Base-by-base conservation (phyloP, 2,888 invertebrate species). In the Pseudococcus jackbeardsleyi region DNA sequence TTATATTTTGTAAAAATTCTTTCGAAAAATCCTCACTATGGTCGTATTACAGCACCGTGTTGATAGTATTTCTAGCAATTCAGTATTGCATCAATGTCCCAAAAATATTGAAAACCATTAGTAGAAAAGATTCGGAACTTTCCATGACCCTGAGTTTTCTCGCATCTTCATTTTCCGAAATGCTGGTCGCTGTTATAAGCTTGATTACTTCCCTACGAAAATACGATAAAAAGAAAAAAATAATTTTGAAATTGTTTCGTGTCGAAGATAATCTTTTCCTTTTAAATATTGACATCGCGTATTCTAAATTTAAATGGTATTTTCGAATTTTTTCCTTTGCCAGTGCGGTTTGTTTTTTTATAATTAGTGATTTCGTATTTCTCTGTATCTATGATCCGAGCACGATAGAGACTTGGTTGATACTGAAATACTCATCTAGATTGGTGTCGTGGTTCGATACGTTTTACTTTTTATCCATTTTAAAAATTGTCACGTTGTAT, bases 231-330 rank as follows among this genome's bases (percentile, higher is more conserved):
- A 85, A 85, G 50, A 26, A 22, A 11, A n/a, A 3, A 8, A 19
- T 59, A 0, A 59, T 59, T 17, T 7, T 11, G 8, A 33, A 54
- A n/a, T 59, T 85, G n/a, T 64, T 54, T 39, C n/a, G 64, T n/a
- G n/a, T 85, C 19, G 85, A 85, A 54, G 15, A 85, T 15, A n/a
- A 59, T 7, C 17, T 85, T 0, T 39, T 33, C 19, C n/a, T 33
- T 9, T 22, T 59, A n/a, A n/a, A 59, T 19, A 19, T n/a, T 0
- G 19, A 19, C n/a, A 19, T 59, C 5, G 59, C 15, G 0, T 85
- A 85, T n/a, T 59, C 33, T 0, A 85, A 85, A 85, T 54, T 33
- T n/a, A 6, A 33, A n/a, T 85, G 85, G 85, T 59, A 85, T 59
- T 59, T n/a, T 15, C 26, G 59, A 15, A 59, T 59, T 39, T 39